Percentiles rank a stretch among this genome's conserved stretches.
These are phyloP conservation scores for Acipenser ruthenus DNA, from an alignment of 2,797 vertebrate species.

Conservation along the genomic window DNA sequence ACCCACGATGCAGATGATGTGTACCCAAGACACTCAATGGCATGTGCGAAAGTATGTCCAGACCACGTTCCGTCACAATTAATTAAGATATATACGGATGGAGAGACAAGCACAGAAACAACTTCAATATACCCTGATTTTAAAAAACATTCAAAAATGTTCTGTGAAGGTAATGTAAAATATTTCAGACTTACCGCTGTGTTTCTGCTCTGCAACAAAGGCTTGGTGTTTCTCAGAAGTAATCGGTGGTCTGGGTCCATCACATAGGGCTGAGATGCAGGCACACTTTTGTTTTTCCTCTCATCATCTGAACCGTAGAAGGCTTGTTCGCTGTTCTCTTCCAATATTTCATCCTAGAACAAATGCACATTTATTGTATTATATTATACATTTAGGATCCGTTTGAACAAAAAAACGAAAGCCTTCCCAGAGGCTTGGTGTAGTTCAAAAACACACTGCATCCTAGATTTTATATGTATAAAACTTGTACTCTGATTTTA, in stretches of 20 bases:
- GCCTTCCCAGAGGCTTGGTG: too few relatives aligned
- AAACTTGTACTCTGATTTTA: too few relatives aligned
- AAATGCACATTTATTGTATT: neutral
- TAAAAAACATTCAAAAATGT: neutral
- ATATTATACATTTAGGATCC: neutral
- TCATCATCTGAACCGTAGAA: slow-evolving; percentile 90
- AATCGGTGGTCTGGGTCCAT: slow-evolving; percentile 96
- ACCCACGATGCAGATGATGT: too few relatives aligned
- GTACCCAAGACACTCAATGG: too few relatives aligned
- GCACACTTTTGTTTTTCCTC: slow-evolving; percentile 49
- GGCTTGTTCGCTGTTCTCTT: slow-evolving; percentile 66
- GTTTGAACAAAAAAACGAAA: slow-evolving; percentile 12
- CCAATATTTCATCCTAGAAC: slow-evolving; percentile 60
- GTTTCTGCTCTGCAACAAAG: slow-evolving; percentile 91
- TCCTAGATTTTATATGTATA: too few relatives aligned
- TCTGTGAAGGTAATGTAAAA: slow-evolving; percentile 1
- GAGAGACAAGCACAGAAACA: too few relatives aligned
- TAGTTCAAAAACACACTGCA: too few relatives aligned
- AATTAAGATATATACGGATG: too few relatives aligned
- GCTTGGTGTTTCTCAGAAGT: slow-evolving; percentile 85
- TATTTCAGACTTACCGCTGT: slow-evolving; percentile 71
- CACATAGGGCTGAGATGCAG: slow-evolving; percentile 49
- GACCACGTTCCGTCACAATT: too few relatives aligned
- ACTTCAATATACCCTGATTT: too few relatives aligned
- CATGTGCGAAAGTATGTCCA: too few relatives aligned